These are phyloP conservation scores for Globodera rostochiensis DNA, from an alignment of 1,140 invertebrate species.

Conservation along the genomic window DNA sequence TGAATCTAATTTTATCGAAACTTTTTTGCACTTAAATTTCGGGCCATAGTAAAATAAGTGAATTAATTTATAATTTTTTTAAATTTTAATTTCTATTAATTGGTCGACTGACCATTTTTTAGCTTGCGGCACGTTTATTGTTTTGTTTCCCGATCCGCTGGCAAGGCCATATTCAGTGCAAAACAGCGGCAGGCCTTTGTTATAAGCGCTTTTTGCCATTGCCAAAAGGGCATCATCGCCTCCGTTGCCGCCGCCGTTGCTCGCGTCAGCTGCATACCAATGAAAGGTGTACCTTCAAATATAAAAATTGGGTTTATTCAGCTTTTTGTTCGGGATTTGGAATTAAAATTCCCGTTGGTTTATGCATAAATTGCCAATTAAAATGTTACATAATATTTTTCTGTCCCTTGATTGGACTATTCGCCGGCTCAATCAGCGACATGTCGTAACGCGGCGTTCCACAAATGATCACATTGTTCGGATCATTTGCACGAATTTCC, in stretches of 20 bases:
- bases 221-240: not conserved
- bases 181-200: not conserved
- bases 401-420: not conserved
- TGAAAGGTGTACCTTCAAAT: not conserved
- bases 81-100: too few species aligned
- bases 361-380: not conserved
- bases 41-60: too few species aligned
- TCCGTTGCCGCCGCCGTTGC: not conserved
- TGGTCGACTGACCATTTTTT: slow-evolving; percentile 7
- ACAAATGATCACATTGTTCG: slow-evolving; percentile 10
- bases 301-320: not conserved
- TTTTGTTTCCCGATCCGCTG: not conserved
- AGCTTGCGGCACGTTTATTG: not conserved
- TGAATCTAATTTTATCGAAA: too few species aligned
- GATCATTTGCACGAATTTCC: slow-evolving; percentile 17
- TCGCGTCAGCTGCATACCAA: not conserved
- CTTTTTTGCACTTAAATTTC: too few species aligned
- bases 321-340: not conserved
- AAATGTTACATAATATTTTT: not conserved
- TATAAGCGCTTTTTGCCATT: not conserved
- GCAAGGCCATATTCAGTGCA: not conserved
- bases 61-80: too few species aligned
- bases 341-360: not conserved
- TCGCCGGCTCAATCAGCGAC: not conserved
- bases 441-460: slow-evolving; percentile 10